These are phyloP conservation scores for Rhamnusium bicolor DNA, from an alignment of 2,888 invertebrate species.

Conservation along the genomic window DNA sequence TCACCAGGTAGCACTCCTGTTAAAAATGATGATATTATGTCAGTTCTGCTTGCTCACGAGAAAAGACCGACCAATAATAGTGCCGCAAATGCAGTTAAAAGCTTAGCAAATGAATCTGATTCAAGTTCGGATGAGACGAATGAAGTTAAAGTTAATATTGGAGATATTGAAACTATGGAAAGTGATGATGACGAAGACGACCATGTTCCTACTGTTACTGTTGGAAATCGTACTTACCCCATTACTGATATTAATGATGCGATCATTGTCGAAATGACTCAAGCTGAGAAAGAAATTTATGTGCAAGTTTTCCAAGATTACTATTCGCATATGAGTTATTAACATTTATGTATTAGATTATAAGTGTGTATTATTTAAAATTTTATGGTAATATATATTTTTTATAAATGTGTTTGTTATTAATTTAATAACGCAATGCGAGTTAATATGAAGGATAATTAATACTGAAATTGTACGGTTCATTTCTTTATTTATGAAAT, in stretches of 20 bases:
- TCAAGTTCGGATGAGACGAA: constrained; percentile 87
- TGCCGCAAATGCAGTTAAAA: constrained; percentile 76
- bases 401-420: neutral
- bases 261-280: constrained; percentile 91
- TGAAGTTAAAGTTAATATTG: constrained; percentile 75
- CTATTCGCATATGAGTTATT: constrained; percentile 92
- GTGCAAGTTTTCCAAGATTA: constrained; percentile 95
- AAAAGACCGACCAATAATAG: constrained; percentile 79
- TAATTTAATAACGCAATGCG: no score
- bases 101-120: constrained; percentile 78
- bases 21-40: constrained; percentile 92
- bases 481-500: no score
- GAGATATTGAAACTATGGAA: constrained; percentile 67
- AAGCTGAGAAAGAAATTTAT: constrained; percentile 93
- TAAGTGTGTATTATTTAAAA: neutral
- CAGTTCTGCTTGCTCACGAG: constrained; percentile 90
- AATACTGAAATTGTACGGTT: no score
- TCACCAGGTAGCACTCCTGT: constrained; percentile 66
- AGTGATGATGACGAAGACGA: constrained; percentile 82
- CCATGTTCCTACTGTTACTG: constrained; percentile 85
- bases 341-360: constrained; percentile 49
- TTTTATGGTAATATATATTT: constrained; percentile 10
- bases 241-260: constrained; percentile 90
- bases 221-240: constrained; percentile 85
- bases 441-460: no score